phyloP scores from a whole-genome alignment of 2,113 vertebrate genomes.

The Tetrao urogallus region DNA sequence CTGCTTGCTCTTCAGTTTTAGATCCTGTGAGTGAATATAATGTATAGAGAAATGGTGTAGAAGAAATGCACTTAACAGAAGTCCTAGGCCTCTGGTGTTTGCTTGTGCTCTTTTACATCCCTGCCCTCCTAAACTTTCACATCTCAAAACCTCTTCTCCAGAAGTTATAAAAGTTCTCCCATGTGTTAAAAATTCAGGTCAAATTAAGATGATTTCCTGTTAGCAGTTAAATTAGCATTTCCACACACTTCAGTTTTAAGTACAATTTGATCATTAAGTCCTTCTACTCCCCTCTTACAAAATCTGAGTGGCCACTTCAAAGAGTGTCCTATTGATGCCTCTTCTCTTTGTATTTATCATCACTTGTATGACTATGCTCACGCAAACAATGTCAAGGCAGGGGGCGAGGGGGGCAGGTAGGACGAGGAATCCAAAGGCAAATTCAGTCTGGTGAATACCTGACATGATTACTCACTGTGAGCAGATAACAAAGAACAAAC shows the following conservation, averaged over 20 bases:
- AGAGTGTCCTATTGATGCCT: rapidly evolving
- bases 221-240: background rate
- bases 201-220: background rate
- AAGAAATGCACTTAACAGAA: background rate
- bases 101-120: background rate
- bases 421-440: background rate
- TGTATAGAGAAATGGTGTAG: background rate
- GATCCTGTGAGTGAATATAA: background rate
- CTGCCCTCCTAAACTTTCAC: background rate
- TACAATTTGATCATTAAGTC: background rate
- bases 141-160: background rate
- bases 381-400: rapidly evolving
- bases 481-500: background rate
- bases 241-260: background rate
- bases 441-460: background rate
- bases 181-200: background rate
- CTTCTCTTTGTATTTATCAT: background rate
- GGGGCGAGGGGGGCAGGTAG: background rate
- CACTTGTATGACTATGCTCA: background rate
- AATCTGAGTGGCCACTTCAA: background rate
- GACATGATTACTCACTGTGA: background rate
- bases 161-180: background rate
- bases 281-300: background rate
- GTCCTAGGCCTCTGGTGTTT: too few relatives aligned
- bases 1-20: background rate